A percentile compares a stretch with the other conserved stretches of the same genome.
phyloP scores from a whole-genome alignment of 2,797 vertebrate genomes.

The Poecilia gillii region DNA sequence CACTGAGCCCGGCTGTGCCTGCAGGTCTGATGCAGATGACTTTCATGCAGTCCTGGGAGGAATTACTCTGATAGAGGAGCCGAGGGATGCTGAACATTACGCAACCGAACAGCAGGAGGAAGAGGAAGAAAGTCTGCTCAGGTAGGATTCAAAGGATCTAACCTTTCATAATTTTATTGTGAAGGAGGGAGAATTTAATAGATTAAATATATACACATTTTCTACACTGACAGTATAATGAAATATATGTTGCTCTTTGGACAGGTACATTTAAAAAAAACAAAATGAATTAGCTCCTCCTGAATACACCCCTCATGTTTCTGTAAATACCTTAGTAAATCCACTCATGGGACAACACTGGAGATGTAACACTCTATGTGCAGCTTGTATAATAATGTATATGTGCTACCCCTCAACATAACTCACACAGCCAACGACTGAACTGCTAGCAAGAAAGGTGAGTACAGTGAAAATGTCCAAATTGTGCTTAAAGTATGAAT shows the following conservation, averaged over 20 bases:
- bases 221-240: neutral
- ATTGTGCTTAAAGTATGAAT: neutral
- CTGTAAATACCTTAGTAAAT: neutral
- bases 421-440: neutral
- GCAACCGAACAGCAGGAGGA: conserved; percentile 46
- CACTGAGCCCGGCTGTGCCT: conserved; percentile 50
- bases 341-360: neutral
- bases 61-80: conserved; percentile 58
- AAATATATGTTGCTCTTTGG: neutral
- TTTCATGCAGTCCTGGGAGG: conserved; percentile 61
- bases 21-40: conserved; percentile 63
- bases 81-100: conserved; percentile 58
- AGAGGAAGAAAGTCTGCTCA: conserved; percentile 11
- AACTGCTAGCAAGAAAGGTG: neutral
- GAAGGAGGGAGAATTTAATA: neutral
- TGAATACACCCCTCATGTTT: neutral
- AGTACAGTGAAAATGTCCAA: neutral
- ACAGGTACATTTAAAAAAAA: neutral
- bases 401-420: neutral
- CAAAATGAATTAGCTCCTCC: neutral
- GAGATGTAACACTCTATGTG: neutral
- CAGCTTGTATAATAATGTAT: neutral
- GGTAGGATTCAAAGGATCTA: neutral
- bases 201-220: neutral
- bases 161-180: neutral